A percentile compares a stretch with the other conserved stretches of the same genome.
phyloP scores from a whole-genome alignment of 2,797 vertebrate genomes.

The Spea hammondii region DNA sequence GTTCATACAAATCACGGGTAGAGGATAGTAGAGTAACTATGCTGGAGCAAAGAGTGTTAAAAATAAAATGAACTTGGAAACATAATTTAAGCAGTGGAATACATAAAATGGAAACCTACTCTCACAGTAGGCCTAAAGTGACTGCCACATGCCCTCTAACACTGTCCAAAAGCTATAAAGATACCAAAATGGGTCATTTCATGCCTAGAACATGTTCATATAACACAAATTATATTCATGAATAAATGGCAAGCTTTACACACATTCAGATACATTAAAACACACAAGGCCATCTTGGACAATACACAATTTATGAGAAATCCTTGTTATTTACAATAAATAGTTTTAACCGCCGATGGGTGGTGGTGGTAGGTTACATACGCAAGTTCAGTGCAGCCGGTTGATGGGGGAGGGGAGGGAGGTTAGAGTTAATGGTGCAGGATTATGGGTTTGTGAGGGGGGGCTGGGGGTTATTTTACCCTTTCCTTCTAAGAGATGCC shows the following conservation, averaged over 20 bases:
- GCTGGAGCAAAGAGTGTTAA: background rate
- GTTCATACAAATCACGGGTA: background rate
- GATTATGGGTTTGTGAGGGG: slow-evolving; percentile 42
- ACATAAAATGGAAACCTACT: background rate
- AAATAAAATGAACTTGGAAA: no score
- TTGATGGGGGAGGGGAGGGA: slow-evolving; percentile 27
- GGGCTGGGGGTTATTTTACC: slow-evolving; percentile 21
- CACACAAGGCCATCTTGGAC: slow-evolving; percentile 48
- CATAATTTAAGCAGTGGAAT: no score
- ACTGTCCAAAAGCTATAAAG: background rate
- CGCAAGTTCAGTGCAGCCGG: slow-evolving; percentile 52
- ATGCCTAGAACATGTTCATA: no score
- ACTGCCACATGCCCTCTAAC: slow-evolving; percentile 8
- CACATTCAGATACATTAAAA: slow-evolving; percentile 15
- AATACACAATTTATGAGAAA: slow-evolving; percentile 55
- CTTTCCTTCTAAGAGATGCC: slow-evolving; percentile 27
- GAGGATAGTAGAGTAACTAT: background rate
- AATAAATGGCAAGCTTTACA: background rate
- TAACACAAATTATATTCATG: no score
- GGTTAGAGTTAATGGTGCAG: slow-evolving; percentile 22
- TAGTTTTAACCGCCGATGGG: slow-evolving; percentile 49
- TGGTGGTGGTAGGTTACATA: slow-evolving; percentile 49
- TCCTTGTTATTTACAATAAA: slow-evolving; percentile 54
- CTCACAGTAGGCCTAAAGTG: slow-evolving; percentile 19
- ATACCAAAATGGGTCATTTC: background rate